phyloP scores from a whole-genome alignment of 2,888 invertebrate genomes.

The Apeira syringaria region DNA sequence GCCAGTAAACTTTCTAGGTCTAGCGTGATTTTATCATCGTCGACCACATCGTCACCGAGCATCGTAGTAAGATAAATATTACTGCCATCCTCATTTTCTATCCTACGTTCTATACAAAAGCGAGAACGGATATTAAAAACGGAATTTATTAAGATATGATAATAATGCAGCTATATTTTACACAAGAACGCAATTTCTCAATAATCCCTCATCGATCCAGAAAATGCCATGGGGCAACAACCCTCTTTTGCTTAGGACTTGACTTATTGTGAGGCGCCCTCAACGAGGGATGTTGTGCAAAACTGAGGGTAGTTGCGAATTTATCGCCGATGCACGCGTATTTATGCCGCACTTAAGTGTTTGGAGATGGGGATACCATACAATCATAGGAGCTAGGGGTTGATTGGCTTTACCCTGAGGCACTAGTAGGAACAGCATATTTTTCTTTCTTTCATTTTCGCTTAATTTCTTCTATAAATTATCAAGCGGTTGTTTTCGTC shows the following conservation, averaged over 20 bases:
- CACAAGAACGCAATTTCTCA: conserved; percentile 15
- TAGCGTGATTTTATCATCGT: no score
- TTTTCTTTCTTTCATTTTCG: no score
- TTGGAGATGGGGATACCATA: conserved; percentile 26
- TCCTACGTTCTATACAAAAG: no score
- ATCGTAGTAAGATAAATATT: no score
- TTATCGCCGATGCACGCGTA: conserved; percentile 59
- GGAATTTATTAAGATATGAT: background rate
- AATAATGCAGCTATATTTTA: conserved; percentile 1
- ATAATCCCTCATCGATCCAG: conserved; percentile 24
- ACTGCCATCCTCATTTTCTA: no score
- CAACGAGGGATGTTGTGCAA: conserved; percentile 45
- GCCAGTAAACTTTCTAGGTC: no score
- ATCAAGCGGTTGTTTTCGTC: no score
- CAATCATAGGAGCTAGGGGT: conserved; percentile 2
- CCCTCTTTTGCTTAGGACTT: conserved; percentile 60
- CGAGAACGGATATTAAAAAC: no score
- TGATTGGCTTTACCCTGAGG: background rate
- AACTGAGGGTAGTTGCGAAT: conserved; percentile 61
- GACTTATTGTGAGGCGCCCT: conserved; percentile 59
- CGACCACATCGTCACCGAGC: no score
- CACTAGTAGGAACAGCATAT: no score
- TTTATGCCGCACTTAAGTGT: conserved; percentile 57
- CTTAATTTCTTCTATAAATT: no score
- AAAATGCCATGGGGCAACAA: conserved; percentile 35